These are phyloP conservation scores for Pelmatolapia mariae DNA, from an alignment of 2,113 vertebrate genomes.

Conservation along the genomic window DNA sequence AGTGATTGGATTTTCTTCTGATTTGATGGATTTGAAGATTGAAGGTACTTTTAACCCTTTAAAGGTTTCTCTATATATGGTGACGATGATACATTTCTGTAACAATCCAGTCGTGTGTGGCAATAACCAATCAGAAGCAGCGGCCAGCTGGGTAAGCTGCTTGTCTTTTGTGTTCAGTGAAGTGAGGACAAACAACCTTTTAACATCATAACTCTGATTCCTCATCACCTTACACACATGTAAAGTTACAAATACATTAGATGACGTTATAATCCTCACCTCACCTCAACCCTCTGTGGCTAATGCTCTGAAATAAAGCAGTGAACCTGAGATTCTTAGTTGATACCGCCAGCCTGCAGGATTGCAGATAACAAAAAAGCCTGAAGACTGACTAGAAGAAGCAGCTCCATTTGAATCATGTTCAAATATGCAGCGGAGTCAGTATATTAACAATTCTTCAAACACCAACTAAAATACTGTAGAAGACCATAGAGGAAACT, in stretches of 20 bases:
- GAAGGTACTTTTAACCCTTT: not conserved
- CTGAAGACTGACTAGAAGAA: not conserved
- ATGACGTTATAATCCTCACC: not conserved
- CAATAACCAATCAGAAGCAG: not conserved
- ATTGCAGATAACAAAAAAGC: not conserved
- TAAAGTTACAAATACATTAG: not conserved
- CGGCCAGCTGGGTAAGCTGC: constrained; percentile 11
- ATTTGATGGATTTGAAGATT: not conserved
- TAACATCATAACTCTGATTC: not conserved
- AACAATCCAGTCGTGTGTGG: not conserved
- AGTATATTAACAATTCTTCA: not conserved
- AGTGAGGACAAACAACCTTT: constrained; percentile 20
- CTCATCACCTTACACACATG: not conserved
- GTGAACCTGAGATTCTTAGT: not conserved
- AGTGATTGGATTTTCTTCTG: not conserved
- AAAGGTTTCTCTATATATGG: not conserved
- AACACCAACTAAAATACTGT: not conserved
- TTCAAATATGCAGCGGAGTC: not conserved
- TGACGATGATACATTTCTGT: not conserved
- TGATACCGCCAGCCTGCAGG: not conserved
- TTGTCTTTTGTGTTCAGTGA: constrained; percentile 1
- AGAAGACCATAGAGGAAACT: not conserved
- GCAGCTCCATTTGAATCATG: not conserved
- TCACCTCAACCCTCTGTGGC: not conserved
- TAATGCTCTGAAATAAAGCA: not conserved